Conservation (phyloP, 1,140 invertebrate species). For the Danaus plexippus region DNA sequence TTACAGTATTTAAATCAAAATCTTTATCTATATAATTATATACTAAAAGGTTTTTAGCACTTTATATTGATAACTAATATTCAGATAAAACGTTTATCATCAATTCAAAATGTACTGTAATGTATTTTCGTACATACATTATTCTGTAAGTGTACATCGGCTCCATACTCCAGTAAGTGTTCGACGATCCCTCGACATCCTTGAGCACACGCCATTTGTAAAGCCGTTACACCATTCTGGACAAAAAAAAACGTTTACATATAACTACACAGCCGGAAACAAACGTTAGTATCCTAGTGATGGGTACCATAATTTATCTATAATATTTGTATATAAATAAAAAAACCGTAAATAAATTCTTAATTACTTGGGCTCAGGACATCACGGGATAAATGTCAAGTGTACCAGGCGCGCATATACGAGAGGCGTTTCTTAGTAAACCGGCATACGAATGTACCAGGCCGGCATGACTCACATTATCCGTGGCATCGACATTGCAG, state of each 20-base stretch:
- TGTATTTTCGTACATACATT: constrained; percentile 71
- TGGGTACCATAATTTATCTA: no score
- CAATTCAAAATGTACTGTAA: neutral
- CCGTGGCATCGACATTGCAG: constrained; percentile 72
- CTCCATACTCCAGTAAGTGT: constrained; percentile 77
- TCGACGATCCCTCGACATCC: constrained; percentile 83
- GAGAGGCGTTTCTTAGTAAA: constrained; percentile 1
- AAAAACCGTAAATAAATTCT: no score
- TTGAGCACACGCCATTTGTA: constrained; percentile 82
- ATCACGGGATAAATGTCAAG: neutral
- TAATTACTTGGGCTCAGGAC: neutral
- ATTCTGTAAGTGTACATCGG: constrained; percentile 79
- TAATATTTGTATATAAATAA: no score
- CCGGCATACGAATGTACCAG: constrained; percentile 22
- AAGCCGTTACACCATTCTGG: constrained; percentile 80
- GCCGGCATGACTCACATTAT: constrained; percentile 46
- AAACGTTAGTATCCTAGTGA: no score
- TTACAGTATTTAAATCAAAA: no score
- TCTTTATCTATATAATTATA: no score
- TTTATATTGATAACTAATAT: no score
- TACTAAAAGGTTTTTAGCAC: no score
- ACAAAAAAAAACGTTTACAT: constrained; percentile 20
- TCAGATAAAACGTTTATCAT: no score
- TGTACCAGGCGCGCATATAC: no score
- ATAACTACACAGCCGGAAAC: no score